These are phyloP conservation scores for Cyprinodon variegatus DNA, from an alignment of 2,113 vertebrate genomes.

Conservation along the genomic window DNA sequence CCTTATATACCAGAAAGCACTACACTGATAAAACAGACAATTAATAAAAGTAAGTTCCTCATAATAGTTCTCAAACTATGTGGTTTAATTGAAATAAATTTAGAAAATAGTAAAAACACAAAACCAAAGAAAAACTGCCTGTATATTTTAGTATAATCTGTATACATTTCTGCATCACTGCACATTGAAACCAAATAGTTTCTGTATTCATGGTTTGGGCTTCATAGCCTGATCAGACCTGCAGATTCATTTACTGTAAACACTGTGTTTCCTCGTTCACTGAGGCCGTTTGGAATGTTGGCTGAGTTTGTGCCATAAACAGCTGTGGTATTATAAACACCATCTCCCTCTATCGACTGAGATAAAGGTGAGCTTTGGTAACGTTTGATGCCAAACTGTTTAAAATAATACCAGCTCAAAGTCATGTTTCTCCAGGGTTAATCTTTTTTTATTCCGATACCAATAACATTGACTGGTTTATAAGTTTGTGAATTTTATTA, in stretches of 20 bases:
- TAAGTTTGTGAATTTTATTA: neutral
- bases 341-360: slow-evolving; percentile 32
- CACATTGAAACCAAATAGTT: slow-evolving; percentile 12
- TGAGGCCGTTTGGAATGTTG: slow-evolving; percentile 24
- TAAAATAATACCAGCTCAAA: accelerated
- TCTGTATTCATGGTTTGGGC: accelerated
- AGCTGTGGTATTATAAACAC: slow-evolving; percentile 4
- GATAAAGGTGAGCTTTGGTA: accelerated
- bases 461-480: too few relatives aligned
- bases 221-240: neutral
- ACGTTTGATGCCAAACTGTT: slow-evolving; percentile 30
- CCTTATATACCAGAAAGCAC: too few relatives aligned
- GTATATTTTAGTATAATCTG: too few relatives aligned
- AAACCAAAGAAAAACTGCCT: too few relatives aligned
- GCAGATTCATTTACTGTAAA: slow-evolving; percentile 46
- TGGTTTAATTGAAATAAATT: too few relatives aligned
- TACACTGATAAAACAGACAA: too few relatives aligned
- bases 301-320: slow-evolving; percentile 17
- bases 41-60: too few relatives aligned
- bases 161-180: accelerated
- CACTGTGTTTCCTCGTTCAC: accelerated
- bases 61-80: too few relatives aligned
- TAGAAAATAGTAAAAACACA: too few relatives aligned
- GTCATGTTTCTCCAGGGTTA: neutral
- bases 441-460: accelerated